Conservation (phyloP, 2,113 vertebrate genomes). For the Oryctolagus cuniculus region mOryCun1.1 NC_091444.1:31639501-31640000, state of each 20-base stretch:
- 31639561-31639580: neutral
- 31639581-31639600: neutral
- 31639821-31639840: neutral
- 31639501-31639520: neutral
- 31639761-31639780: neutral
- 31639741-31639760: neutral
- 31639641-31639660: neutral
- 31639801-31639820: neutral
- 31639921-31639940: neutral
- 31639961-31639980: neutral
- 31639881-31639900: neutral
- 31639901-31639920: neutral
- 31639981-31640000: neutral
- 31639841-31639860: neutral
- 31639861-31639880: neutral
- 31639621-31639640: neutral
- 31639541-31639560: neutral
- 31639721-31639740: neutral
- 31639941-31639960: neutral
- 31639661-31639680: neutral
- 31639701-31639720: neutral
- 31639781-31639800: neutral
- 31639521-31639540: neutral
- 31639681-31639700: neutral
- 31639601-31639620: neutral